These are phyloP conservation scores for Stenoptilia bipunctidactyla DNA, from an alignment of 2,888 invertebrate species.

Conservation along the genomic window DNA sequence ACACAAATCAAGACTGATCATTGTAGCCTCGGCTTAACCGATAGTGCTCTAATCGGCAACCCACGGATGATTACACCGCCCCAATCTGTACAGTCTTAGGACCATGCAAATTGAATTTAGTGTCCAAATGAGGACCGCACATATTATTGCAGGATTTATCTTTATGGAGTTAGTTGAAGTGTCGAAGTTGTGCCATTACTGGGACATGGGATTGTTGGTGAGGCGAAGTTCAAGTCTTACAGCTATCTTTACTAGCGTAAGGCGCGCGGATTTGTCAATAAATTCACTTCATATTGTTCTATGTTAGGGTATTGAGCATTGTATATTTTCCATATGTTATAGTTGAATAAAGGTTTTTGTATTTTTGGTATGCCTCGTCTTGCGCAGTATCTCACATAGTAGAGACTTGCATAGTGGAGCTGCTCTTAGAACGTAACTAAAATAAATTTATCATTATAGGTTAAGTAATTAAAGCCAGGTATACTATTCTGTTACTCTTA, in stretches of 20 bases:
- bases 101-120: constrained; percentile 67
- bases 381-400: no score
- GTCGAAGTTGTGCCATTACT: constrained; percentile 70
- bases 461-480: no score
- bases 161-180: constrained; percentile 70
- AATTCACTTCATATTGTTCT: constrained; percentile 14
- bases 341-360: no score
- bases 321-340: no score
- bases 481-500: no score
- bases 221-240: constrained; percentile 68
- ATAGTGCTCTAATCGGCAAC: constrained; percentile 44
- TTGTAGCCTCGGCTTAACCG: constrained; percentile 20
- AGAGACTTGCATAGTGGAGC: no score
- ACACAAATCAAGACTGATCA: not conserved
- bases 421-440: no score
- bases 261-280: constrained; percentile 64
- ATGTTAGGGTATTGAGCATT: no score
- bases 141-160: constrained; percentile 72
- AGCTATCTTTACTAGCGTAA: constrained; percentile 55
- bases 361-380: no score
- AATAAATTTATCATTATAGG: no score
- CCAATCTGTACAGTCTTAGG: constrained; percentile 58
- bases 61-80: constrained; percentile 39
- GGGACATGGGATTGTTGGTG: constrained; percentile 68
- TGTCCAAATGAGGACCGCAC: constrained; percentile 63